A percentile compares a stretch with the other conserved stretches of the same genome.
Conservation (phyloP, 1,140 invertebrate species). For the Drosophila sucinea region DNA sequence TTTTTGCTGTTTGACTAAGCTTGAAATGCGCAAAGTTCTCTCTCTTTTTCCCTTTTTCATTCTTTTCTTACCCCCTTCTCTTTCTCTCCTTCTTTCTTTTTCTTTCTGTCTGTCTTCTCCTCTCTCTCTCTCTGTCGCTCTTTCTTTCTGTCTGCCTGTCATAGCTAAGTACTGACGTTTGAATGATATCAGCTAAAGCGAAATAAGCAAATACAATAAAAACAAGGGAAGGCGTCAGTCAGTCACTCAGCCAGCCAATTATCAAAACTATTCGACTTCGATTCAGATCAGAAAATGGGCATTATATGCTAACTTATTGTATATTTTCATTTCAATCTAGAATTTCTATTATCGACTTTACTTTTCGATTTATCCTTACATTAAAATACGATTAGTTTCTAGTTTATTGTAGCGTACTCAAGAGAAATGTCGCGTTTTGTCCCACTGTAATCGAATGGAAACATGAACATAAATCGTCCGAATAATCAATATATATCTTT, state of each 20-base stretch:
- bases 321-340: too few relatives aligned
- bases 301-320: neutral
- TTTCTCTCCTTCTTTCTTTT: neutral
- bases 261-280: slow-evolving; percentile 12
- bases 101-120: neutral
- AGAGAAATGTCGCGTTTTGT: too few relatives aligned
- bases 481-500: too few relatives aligned
- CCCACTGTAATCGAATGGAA: too few relatives aligned
- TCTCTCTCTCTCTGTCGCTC: neutral
- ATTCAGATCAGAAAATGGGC: neutral
- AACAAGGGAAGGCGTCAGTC: slow-evolving; percentile 2
- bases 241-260: neutral
- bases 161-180: slow-evolving; percentile 10
- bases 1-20: slow-evolving; percentile 36
- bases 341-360: too few relatives aligned
- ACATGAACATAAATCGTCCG: too few relatives aligned
- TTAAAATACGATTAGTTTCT: too few relatives aligned
- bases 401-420: too few relatives aligned
- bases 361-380: too few relatives aligned
- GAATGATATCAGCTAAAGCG: slow-evolving; percentile 8
- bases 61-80: neutral
- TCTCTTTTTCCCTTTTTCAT: slow-evolving; percentile 22
- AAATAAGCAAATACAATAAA: slow-evolving; percentile 11
- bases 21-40: slow-evolving; percentile 50
- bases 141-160: slow-evolving; percentile 2